phyloP scores from a whole-genome alignment of 2,797 vertebrate species.

The Lithobates pipiens region DNA sequence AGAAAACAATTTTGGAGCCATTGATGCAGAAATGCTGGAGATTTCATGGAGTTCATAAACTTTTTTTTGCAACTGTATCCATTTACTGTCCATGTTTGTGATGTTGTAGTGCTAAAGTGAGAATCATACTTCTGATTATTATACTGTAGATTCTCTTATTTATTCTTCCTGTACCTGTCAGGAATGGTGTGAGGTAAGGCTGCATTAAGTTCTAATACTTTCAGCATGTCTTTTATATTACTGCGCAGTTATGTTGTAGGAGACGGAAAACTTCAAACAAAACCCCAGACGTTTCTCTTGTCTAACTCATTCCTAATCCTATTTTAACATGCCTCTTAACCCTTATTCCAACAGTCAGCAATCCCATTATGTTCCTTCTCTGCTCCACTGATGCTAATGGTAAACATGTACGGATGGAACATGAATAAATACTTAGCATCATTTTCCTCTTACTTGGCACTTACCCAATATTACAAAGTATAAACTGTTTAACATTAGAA shows the following conservation, averaged over 20 bases:
- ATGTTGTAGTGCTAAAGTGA: not conserved
- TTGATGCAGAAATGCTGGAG: no score
- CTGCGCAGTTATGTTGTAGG: slow-evolving; percentile 14
- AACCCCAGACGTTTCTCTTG: slow-evolving; percentile 45
- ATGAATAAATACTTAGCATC: not conserved
- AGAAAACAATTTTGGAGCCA: no score
- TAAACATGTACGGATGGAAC: slow-evolving; percentile 19
- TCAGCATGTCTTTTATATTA: slow-evolving; percentile 41
- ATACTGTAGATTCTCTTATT: not conserved
- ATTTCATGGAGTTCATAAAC: no score
- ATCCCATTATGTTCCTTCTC: not conserved
- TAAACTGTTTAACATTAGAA: no score
- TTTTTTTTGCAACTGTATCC: not conserved
- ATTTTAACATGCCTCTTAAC: slow-evolving; percentile 31
- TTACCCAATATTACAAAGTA: not conserved
- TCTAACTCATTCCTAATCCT: slow-evolving; percentile 43
- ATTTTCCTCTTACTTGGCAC: not conserved
- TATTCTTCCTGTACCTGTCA: slow-evolving; percentile 6
- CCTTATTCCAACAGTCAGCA: slow-evolving; percentile 21
- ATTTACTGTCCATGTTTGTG: not conserved
- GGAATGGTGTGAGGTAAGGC: slow-evolving; percentile 37
- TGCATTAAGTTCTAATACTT: slow-evolving; percentile 18
- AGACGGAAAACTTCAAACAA: slow-evolving; percentile 36
- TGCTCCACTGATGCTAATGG: slow-evolving; percentile 11
- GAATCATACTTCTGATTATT: not conserved